A percentile compares a stretch with the other conserved stretches of the same genome.
Evolutionary conservation across 2,113 vertebrate species (phyloP).

Genomic region (Phyllostomus discolor): DNA sequence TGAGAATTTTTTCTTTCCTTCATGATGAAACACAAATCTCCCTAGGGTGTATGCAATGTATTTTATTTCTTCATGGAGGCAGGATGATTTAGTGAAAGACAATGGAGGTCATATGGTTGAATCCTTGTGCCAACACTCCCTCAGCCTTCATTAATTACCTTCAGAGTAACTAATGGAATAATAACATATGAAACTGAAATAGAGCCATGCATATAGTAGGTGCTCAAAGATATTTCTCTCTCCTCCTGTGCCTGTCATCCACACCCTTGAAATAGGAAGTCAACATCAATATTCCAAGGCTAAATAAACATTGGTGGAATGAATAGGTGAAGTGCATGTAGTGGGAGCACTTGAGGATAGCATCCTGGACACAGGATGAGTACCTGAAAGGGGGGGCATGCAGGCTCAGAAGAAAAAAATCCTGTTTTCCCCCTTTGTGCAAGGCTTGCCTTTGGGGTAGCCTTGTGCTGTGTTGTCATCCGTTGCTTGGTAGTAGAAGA

Average conservation of each 20-base stretch:
- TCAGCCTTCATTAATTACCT: background rate
- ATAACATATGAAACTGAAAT: background rate
- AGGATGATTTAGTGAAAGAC: background rate
- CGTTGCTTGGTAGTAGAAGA: background rate
- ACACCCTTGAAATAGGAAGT: background rate
- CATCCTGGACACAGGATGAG: background rate
- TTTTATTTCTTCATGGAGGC: background rate
- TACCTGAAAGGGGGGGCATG: background rate
- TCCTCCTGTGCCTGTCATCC: background rate
- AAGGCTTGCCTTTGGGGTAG: background rate
- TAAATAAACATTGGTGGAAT: background rate
- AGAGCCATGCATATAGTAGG: background rate
- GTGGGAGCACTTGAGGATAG: too few relatives aligned
- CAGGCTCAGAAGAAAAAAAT: background rate
- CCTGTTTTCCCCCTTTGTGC: background rate
- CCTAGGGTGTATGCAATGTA: background rate
- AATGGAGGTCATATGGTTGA: background rate
- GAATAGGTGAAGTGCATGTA: background rate
- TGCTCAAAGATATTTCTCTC: background rate
- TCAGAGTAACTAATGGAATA: background rate
- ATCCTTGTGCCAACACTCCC: background rate
- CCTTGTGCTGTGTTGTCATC: background rate
- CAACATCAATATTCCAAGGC: background rate
- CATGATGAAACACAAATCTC: background rate
- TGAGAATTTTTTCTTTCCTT: background rate